Evolutionary conservation across 2,888 invertebrate species (phyloP).

Genomic region (Scaeva pyrastri): DNA sequence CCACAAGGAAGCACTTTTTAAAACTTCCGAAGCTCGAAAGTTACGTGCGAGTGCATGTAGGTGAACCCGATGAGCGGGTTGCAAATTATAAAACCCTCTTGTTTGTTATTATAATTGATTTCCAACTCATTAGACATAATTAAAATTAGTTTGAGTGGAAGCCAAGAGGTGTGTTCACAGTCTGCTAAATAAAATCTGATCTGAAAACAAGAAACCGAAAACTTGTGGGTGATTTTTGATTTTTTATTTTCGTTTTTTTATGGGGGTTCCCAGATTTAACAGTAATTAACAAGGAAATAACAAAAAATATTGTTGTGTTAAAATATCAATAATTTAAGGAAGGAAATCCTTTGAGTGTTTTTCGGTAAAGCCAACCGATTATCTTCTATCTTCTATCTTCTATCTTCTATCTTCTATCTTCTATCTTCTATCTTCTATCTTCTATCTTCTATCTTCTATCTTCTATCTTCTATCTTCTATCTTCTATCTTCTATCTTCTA

Average conservation of each 20-base stretch:
- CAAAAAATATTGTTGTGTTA: too few relatives aligned
- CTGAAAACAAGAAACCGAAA: background rate
- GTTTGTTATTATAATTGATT: conserved; percentile 68
- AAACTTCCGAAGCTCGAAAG: background rate
- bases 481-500: too few relatives aligned
- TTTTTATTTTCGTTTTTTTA: background rate
- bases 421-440: too few relatives aligned
- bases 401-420: too few relatives aligned
- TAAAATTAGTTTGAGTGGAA: conserved; percentile 44
- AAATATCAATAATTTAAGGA: too few relatives aligned
- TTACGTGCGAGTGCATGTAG: too few relatives aligned
- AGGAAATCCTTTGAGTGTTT: too few relatives aligned
- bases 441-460: too few relatives aligned
- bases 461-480: too few relatives aligned
- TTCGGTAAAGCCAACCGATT: too few relatives aligned
- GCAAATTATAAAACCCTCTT: conserved; percentile 15
- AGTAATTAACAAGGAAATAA: too few relatives aligned
- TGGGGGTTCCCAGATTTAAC: background rate
- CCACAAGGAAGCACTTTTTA: background rate
- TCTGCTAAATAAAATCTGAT: background rate
- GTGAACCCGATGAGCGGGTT: background rate
- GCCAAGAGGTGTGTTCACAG: conserved; percentile 24
- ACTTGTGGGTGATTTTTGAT: background rate
- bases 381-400: too few relatives aligned
- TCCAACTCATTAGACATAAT: conserved; percentile 72